Conservation (phyloP, 1,140 invertebrate species). For the Acromyrmex heyeri region DNA sequence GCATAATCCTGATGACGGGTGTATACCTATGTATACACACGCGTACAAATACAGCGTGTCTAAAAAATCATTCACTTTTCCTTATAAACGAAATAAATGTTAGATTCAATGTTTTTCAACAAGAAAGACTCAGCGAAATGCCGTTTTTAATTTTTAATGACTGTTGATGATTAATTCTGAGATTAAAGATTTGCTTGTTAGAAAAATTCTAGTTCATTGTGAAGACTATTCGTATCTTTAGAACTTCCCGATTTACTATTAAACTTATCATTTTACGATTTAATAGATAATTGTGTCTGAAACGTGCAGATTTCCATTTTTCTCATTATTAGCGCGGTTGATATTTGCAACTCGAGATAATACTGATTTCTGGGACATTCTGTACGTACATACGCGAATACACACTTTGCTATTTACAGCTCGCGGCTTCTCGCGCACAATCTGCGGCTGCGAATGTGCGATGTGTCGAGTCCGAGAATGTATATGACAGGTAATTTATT, state of each 20-base stretch:
- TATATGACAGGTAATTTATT: conserved; percentile 82
- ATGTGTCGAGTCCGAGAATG: conserved; percentile 71
- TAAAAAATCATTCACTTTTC: neutral
- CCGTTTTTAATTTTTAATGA: neutral
- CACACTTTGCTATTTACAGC: conserved; percentile 12
- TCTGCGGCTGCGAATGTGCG: conserved; percentile 66
- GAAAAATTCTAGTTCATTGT: neutral
- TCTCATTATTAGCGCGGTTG: neutral
- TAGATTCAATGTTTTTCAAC: neutral
- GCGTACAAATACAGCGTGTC: conserved; percentile 2
- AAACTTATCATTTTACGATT: neutral
- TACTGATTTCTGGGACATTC: neutral
- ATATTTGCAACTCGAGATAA: neutral
- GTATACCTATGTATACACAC: conserved; percentile 40
- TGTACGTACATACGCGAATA: conserved; percentile 7
- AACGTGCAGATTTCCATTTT: neutral
- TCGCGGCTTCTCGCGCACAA: conserved; percentile 27
- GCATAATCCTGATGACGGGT: conserved; percentile 68
- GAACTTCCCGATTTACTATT: neutral
- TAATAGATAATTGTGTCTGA: neutral
- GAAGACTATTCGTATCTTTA: neutral
- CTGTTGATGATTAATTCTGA: neutral
- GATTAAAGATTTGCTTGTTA: neutral
- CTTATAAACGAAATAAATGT: neutral
- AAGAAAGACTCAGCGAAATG: neutral